A percentile compares a stretch with the other conserved stretches of the same genome.
phyloP scores from a whole-genome alignment of 2,888 invertebrate genomes.

The Geotrupes spiniger region DNA sequence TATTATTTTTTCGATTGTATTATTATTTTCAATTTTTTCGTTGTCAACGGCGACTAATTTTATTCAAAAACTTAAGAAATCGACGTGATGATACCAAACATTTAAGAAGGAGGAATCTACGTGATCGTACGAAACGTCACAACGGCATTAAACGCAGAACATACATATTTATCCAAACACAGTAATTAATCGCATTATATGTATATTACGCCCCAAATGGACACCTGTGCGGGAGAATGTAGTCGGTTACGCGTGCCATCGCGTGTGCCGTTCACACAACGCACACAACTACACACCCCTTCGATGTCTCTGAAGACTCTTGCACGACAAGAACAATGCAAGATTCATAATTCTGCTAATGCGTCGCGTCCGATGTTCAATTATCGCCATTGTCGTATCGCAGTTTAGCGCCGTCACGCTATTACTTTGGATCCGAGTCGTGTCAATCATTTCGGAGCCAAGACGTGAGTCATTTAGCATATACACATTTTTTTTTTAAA shows the following conservation, averaged over 20 bases:
- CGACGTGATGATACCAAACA: too few relatives aligned
- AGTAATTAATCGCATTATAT: conserved; percentile 5
- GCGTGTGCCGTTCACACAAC: conserved; percentile 30
- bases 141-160: neutral
- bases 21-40: too few relatives aligned
- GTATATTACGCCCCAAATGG: conserved; percentile 12
- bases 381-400: conserved; percentile 25
- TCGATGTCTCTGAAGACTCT: conserved; percentile 35
- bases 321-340: conserved; percentile 33
- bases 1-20: too few relatives aligned
- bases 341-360: conserved; percentile 36
- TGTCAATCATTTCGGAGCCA: too few relatives aligned
- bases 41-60: neutral
- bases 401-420: conserved; percentile 15
- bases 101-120: too few relatives aligned
- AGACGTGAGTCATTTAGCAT: too few relatives aligned
- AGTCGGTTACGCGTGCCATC: conserved; percentile 29
- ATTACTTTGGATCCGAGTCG: too few relatives aligned
- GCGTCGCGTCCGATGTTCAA: conserved; percentile 20
- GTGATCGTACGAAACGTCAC: too few relatives aligned
- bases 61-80: too few relatives aligned
- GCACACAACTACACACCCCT: conserved; percentile 32
- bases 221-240: conserved; percentile 15
- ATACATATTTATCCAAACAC: conserved; percentile 2
- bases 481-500: too few relatives aligned